These are phyloP conservation scores for Steatocranus sp. DNA, from an alignment of 2,797 vertebrate species.

Conservation along the genomic window DNA sequence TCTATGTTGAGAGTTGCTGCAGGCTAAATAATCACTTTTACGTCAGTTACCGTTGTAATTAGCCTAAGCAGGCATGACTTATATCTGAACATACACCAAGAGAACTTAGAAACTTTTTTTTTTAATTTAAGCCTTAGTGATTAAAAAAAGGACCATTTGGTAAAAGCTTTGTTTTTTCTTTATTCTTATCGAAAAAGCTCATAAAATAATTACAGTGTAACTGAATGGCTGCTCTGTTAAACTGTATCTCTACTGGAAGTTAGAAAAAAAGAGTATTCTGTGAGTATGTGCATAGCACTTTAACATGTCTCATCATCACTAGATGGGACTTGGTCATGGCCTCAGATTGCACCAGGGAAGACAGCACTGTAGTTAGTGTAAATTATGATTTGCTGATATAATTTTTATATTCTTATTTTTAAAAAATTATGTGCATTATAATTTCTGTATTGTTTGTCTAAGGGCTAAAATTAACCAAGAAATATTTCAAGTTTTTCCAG, in stretches of 20 bases:
- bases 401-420: neutral
- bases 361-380: neutral
- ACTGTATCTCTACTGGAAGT: neutral
- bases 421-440: neutral
- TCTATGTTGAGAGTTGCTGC: neutral
- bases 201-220: neutral
- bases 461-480: neutral
- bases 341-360: neutral
- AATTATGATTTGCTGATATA: neutral
- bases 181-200: neutral
- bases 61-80: neutral
- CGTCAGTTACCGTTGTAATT: neutral
- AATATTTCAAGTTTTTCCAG: neutral
- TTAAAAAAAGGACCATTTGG: neutral
- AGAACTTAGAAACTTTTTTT: neutral
- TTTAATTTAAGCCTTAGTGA: neutral
- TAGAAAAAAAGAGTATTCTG: neutral
- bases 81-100: neutral
- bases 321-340: neutral
- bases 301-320: neutral
- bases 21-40: neutral
- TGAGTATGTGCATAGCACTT: neutral
- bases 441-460: neutral
- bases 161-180: neutral
- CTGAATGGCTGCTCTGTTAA: neutral